phyloP scores from a whole-genome alignment of 1,140 invertebrate genomes.

The Pseudomyrmex sp. region DNA sequence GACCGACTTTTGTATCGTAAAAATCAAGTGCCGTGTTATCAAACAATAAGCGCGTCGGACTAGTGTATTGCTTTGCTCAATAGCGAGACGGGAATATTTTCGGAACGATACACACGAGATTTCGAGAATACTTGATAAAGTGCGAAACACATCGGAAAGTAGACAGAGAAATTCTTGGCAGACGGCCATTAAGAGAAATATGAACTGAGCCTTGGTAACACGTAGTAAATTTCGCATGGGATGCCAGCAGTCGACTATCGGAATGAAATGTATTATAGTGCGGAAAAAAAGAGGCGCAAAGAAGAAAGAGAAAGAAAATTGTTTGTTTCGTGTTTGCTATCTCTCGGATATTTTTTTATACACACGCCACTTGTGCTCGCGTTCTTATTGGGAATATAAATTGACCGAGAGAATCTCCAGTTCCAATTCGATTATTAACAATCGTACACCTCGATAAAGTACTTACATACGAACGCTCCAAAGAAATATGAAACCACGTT shows the following conservation, averaged over 20 bases:
- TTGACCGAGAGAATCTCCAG: not conserved
- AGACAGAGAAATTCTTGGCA: conserved; percentile 61
- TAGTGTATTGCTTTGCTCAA: conserved; percentile 16
- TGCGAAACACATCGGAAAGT: conserved; percentile 53
- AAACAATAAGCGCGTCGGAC: not conserved
- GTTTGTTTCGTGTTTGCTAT: not conserved
- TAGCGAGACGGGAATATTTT: conserved; percentile 26
- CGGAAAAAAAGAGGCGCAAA: not conserved
- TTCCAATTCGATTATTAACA: not conserved
- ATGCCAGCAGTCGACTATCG: conserved; percentile 3
- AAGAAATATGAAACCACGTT: not conserved
- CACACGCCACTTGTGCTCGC: no score
- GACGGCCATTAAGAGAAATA: conserved; percentile 61
- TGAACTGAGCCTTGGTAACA: conserved; percentile 51
- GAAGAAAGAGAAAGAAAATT: not conserved
- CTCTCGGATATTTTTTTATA: no score
- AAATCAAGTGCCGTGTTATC: not conserved
- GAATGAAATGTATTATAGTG: not conserved
- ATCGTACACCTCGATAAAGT: not conserved
- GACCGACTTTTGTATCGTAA: not conserved
- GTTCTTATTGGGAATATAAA: no score
- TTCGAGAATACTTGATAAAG: conserved; percentile 54
- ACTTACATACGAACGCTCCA: not conserved
- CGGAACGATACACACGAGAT: conserved; percentile 29
- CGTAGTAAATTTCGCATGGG: conserved; percentile 39